Conservation (phyloP, 2,113 vertebrate species). For the Prionailurus bengalensis region DNA sequence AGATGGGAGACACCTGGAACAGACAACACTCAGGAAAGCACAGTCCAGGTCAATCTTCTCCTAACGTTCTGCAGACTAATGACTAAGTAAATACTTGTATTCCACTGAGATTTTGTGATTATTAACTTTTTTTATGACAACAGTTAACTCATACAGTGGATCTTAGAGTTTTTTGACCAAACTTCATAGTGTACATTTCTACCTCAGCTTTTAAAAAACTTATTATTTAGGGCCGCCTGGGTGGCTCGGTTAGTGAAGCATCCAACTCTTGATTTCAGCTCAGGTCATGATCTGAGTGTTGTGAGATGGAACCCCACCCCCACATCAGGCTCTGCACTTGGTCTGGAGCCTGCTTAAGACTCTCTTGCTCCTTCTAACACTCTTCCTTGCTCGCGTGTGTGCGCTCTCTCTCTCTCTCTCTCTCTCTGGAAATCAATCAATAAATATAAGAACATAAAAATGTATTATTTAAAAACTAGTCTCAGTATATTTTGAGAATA, state of each 20-base stretch:
- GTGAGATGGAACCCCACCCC: too few species aligned
- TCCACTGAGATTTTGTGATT: not conserved
- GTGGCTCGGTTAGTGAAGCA: too few species aligned
- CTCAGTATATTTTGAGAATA: not conserved
- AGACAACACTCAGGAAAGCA: not conserved
- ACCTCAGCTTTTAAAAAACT: not conserved
- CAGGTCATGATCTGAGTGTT: too few species aligned
- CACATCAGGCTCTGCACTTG: too few species aligned
- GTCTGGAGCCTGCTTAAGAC: too few species aligned
- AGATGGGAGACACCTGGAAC: too few species aligned
- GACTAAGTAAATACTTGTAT: not conserved
- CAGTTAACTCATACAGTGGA: not conserved
- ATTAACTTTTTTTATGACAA: not conserved
- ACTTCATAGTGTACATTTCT: not conserved
- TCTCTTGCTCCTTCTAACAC: too few species aligned
- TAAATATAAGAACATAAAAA: too few species aligned
- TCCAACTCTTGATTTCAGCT: too few species aligned
- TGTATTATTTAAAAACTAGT: not conserved
- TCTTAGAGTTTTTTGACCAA: not conserved
- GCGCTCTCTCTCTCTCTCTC: too few species aligned
- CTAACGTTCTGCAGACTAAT: not conserved
- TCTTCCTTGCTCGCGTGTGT: too few species aligned
- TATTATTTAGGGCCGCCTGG: not conserved
- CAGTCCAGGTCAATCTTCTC: not conserved
- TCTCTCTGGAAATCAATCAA: too few species aligned